A percentile compares a stretch with the other conserved stretches of the same genome.
These are phyloP conservation scores for Coracias cyanogaster DNA, from an alignment of 2,797 vertebrate species.

Conservation along the genomic window DNA sequence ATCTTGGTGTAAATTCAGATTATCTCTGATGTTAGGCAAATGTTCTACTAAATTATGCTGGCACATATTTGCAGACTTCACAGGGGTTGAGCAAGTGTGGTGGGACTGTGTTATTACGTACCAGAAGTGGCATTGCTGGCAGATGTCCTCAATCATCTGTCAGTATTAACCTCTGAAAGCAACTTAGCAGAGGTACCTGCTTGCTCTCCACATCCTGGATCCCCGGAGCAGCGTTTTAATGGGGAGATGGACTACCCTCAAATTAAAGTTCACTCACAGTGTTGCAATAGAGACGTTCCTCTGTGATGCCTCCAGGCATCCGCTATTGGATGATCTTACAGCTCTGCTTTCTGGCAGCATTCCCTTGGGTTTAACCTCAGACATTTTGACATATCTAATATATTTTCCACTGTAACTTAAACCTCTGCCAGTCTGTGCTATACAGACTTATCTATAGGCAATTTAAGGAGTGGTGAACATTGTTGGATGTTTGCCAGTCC, in stretches of 20 bases:
- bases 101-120: neutral
- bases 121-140: neutral
- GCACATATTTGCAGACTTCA: neutral
- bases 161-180: neutral
- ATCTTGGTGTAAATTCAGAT: neutral
- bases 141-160: neutral
- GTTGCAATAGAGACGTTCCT: neutral
- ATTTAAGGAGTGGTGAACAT: neutral
- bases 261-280: neutral
- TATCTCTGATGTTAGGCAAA: neutral
- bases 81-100: neutral
- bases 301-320: neutral
- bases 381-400: constrained; percentile 31
- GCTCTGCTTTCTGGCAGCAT: neutral
- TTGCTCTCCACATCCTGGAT: neutral
- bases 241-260: neutral
- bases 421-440: neutral
- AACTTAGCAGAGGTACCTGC: neutral
- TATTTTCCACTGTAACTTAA: constrained; percentile 58
- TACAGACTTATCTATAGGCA: neutral
- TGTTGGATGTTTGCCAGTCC: neutral
- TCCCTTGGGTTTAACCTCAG: constrained; percentile 19
- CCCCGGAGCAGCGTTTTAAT: neutral
- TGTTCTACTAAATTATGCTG: neutral
- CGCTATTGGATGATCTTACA: neutral